Base-by-base conservation (phyloP, 1,140 invertebrate species). In the Diorhabda elongata region DNA sequence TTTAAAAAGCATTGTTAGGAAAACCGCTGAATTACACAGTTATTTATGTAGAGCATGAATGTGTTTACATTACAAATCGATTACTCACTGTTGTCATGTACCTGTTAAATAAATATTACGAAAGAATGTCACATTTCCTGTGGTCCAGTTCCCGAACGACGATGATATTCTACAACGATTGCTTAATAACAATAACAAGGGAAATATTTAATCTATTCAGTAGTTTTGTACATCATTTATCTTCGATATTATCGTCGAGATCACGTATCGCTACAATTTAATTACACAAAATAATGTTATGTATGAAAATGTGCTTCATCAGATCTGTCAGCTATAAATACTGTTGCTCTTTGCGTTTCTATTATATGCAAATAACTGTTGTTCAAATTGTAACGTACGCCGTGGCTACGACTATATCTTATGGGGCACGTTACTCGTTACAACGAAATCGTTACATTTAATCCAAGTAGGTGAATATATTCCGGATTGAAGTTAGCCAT, bases 291-390 rank as follows among this genome's bases (percentile, higher is more conserved):
- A 67, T 67, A 66, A 71, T 71, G 71, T 68, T 73, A 65, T 43
- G 57, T 43, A 73, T 68, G 72, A 69, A 69, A 74, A 71, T 68
- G 66, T 66, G 45, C 61, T 68, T 63, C 62, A 72, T 73, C 66
- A 73, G 69, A 69, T 71, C 64, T 73, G 72, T 69, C 70, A 59
- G 60, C 66, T 47, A 69, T 73, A 73, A 71, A 70, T 73, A 73
- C 68, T 52, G 47, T 52, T 52, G 47, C 47, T 52, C 58, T 47
- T 45, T 58, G 72, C 58, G 68, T 66, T 73, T 73, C 74, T 73
- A 75, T 75, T 75, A 73, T 75, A 75, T 75, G 74, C 74, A 75
- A 75, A 75, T 75, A 73, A 71, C 71, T 73, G 70, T 73, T 73
- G 74, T 75, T 75, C 74, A 68, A 75, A 75, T 73, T 75, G 74